Evolutionary conservation across 2,113 vertebrate genomes (phyloP).

Genomic region (Ardeotis arabs): DNA sequence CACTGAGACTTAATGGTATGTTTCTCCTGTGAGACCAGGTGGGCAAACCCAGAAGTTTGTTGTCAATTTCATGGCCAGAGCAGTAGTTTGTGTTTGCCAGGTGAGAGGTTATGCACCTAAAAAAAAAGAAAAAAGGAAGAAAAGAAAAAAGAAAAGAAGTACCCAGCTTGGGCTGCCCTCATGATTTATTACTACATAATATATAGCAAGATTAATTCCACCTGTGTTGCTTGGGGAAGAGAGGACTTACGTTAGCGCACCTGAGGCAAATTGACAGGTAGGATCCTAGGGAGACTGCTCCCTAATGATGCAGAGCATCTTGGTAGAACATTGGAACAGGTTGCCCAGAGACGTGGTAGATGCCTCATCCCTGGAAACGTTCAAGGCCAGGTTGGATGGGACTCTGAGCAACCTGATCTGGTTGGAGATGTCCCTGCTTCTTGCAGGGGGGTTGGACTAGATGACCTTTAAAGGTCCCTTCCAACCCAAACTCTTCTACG

Average conservation of each 20-base stretch:
- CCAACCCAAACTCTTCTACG: too few species aligned
- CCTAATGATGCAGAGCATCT: too few species aligned
- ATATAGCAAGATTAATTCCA: background rate
- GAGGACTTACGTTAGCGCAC: background rate
- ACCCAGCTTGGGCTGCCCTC: background rate
- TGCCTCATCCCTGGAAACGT: too few species aligned
- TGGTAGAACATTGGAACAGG: too few species aligned
- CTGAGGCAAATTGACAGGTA: background rate
- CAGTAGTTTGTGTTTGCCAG: background rate
- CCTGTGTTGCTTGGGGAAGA: background rate
- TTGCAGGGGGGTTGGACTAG: too few species aligned
- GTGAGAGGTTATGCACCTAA: background rate
- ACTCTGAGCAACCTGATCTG: too few species aligned
- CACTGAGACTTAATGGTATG: background rate
- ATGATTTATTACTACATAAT: background rate
- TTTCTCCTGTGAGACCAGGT: background rate
- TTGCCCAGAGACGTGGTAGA: too few species aligned
- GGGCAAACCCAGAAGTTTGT: background rate
- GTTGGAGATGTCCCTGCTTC: too few species aligned
- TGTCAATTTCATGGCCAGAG: background rate
- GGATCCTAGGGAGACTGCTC: too few species aligned
- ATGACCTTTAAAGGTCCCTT: too few species aligned
- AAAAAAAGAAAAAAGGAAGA: background rate
- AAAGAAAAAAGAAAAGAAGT: background rate
- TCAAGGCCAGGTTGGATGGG: too few species aligned